Percentiles rank a stretch among this genome's conserved stretches.
phyloP scores from a whole-genome alignment of 2,888 invertebrate species.

The Apodemia mormo region DNA sequence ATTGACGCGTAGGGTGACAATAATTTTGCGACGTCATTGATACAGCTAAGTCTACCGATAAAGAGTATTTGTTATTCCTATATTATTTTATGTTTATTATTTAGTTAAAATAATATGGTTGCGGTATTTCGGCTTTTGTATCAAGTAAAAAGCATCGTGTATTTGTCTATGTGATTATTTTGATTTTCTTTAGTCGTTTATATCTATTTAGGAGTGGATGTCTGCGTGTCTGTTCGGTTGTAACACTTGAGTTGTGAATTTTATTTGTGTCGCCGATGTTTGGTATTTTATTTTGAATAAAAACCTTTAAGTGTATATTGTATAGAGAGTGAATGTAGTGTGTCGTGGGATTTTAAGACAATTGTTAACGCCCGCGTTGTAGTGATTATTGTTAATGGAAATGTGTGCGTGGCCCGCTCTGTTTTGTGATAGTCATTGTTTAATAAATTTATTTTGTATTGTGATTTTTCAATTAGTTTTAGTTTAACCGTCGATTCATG shows the following conservation, averaged over 20 bases:
- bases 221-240: conserved; percentile 5
- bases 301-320: conserved; percentile 12
- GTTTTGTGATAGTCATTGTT: not conserved
- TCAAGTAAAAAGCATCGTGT: too few relatives aligned
- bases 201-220: not conserved
- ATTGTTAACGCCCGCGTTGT: not conserved
- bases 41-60: too few relatives aligned
- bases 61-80: too few relatives aligned
- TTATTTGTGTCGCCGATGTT: conserved; percentile 17
- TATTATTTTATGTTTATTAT: too few relatives aligned
- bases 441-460: not conserved
- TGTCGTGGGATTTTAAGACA: not conserved
- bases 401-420: not conserved
- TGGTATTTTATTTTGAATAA: conserved; percentile 14
- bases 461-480: not conserved
- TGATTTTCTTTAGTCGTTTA: conserved; percentile 24
- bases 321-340: conserved; percentile 5
- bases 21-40: too few relatives aligned
- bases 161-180: conserved; percentile 16
- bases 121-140: too few relatives aligned
- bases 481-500: not conserved
- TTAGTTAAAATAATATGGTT: too few relatives aligned
- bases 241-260: conserved; percentile 18
- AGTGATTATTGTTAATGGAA: conserved; percentile 6
- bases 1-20: too few relatives aligned